These are phyloP conservation scores for Morone saxatilis DNA, from an alignment of 2,113 vertebrate species.

Conservation along the genomic window DNA sequence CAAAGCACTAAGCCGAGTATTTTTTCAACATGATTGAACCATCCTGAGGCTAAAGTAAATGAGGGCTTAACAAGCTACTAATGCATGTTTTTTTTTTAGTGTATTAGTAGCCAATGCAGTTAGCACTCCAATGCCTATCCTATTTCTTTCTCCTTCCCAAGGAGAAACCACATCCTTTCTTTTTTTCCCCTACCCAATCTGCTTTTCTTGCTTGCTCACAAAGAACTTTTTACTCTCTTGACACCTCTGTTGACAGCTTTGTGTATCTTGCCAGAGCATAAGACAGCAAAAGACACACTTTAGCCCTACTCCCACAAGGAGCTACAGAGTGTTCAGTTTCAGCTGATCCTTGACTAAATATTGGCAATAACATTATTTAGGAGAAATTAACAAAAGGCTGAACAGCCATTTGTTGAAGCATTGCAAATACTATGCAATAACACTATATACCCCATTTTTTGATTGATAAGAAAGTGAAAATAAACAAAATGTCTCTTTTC, in stretches of 20 bases:
- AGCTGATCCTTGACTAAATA: not conserved
- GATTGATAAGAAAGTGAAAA: not conserved
- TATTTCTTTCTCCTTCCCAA: conserved; percentile 23
- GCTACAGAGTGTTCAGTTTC: conserved; percentile 18
- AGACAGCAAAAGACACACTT: conserved; percentile 47
- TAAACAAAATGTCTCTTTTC: not conserved
- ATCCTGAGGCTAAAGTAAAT: conserved; percentile 6
- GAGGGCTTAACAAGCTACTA: not conserved
- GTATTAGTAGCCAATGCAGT: not conserved
- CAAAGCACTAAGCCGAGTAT: not conserved
- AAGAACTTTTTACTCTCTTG: conserved; percentile 47
- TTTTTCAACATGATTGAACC: not conserved
- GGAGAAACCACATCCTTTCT: conserved; percentile 19
- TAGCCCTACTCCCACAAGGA: conserved; percentile 45
- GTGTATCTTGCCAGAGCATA: conserved; percentile 45
- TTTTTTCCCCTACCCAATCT: conserved; percentile 30
- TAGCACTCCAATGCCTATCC: not conserved
- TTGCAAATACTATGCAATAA: not conserved
- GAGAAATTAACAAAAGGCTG: not conserved
- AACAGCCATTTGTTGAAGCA: not conserved
- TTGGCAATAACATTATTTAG: not conserved
- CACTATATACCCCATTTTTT: not conserved
- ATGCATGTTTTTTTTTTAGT: not conserved
- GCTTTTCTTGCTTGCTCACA: conserved; percentile 59
- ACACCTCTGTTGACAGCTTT: conserved; percentile 69